A percentile compares a stretch with the other conserved stretches of the same genome.
These are phyloP conservation scores for Falco concolor DNA, from an alignment of 2,797 vertebrate genomes.

Conservation along the genomic window DNA sequence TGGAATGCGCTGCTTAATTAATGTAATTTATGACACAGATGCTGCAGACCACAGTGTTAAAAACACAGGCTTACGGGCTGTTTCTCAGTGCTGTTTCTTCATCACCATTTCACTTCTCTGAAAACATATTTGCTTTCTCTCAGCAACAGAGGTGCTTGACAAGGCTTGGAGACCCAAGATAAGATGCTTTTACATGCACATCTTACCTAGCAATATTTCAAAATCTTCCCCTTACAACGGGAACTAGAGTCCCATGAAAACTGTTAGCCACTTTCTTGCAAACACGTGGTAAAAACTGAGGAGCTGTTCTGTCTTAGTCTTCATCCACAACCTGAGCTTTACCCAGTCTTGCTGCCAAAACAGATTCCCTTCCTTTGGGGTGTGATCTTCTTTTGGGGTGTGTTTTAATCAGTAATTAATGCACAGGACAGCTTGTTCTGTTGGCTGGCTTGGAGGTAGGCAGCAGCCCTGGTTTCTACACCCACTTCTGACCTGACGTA, in stretches of 20 bases:
- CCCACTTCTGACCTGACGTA: background rate
- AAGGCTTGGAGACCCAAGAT: background rate
- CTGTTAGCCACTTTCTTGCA: background rate
- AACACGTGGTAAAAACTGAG: accelerated
- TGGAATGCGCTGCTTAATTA: background rate
- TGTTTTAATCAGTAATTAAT: accelerated
- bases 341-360: background rate
- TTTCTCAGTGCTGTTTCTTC: background rate
- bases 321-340: background rate
- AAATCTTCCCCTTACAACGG: background rate
- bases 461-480: background rate
- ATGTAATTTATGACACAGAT: background rate
- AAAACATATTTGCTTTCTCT: background rate
- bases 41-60: background rate
- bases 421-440: background rate
- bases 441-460: background rate
- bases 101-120: background rate
- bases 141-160: background rate
- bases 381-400: background rate
- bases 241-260: background rate
- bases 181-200: background rate
- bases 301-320: background rate
- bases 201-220: background rate
- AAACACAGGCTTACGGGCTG: background rate
- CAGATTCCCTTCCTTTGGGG: background rate